These are phyloP conservation scores for Eupristina koningsbergeri DNA, from an alignment of 1,140 invertebrate species.

Conservation along the genomic window DNA sequence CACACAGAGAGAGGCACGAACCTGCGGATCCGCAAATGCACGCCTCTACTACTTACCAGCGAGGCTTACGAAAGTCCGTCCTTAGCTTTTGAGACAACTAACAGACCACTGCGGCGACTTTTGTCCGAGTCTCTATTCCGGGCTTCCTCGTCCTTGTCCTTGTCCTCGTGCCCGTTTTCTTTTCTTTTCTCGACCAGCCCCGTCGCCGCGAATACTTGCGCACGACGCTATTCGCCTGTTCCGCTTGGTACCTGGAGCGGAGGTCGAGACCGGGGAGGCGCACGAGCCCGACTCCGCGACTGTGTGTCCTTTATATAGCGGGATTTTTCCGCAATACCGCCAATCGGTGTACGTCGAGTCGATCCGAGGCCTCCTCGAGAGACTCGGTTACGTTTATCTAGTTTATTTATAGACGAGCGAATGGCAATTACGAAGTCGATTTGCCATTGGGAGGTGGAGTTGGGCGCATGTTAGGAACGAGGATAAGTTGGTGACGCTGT, in stretches of 20 bases:
- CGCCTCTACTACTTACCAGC: slow-evolving; percentile 1
- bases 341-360: too few species aligned
- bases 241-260: not conserved
- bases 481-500: too few species aligned
- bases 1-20: not conserved
- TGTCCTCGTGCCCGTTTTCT: not conserved
- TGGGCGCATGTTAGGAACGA: too few species aligned
- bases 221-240: not conserved
- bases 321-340: too few species aligned
- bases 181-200: not conserved
- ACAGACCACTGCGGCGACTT: not conserved
- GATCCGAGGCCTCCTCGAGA: too few species aligned
- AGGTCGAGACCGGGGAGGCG: not conserved
- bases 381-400: too few species aligned
- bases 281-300: too few species aligned
- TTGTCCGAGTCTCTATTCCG: slow-evolving; percentile 5
- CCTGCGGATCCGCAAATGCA: not conserved
- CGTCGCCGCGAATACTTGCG: not conserved
- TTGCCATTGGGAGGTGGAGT: too few species aligned
- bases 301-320: too few species aligned
- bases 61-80: not conserved
- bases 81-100: not conserved
- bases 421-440: too few species aligned
- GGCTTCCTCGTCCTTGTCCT: not conserved
- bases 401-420: too few species aligned